phyloP scores from a whole-genome alignment of 2,888 invertebrate species.

The Toxonevra muliebris region DNA sequence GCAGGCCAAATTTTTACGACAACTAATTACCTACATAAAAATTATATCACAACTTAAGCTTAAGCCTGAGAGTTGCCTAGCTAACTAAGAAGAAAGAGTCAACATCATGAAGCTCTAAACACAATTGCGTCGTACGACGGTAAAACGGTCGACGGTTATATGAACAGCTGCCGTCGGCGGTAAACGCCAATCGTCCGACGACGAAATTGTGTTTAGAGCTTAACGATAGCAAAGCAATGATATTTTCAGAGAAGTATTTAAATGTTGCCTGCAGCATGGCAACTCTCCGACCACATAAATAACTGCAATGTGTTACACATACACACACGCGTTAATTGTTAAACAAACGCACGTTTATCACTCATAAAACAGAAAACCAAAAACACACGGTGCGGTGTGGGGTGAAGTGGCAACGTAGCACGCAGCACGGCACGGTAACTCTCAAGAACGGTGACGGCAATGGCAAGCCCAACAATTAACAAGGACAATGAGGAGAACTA shows the following conservation, averaged over 20 bases:
- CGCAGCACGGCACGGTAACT: no score
- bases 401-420: no score
- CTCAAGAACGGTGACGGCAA: no score
- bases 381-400: not conserved
- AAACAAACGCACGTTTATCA: conserved; percentile 62
- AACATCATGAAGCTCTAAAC: not conserved
- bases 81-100: no score
- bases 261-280: not conserved
- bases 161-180: no score
- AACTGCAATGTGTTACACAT: conserved; percentile 60
- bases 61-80: not conserved
- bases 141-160: no score
- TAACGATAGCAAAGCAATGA: not conserved
- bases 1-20: conserved; percentile 27
- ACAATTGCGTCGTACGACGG: no score
- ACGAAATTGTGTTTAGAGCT: no score
- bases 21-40: conserved; percentile 52
- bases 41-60: conserved; percentile 37
- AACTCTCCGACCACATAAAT: conserved; percentile 46
- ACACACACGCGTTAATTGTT: conserved; percentile 54
- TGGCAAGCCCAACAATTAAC: no score
- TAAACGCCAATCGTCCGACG: no score
- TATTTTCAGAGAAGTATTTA: not conserved
- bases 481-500: no score
- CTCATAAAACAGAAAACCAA: conserved; percentile 45